Base-by-base conservation (phyloP, 2,888 invertebrate species). In the Acrocyrtus sp. region DNA sequence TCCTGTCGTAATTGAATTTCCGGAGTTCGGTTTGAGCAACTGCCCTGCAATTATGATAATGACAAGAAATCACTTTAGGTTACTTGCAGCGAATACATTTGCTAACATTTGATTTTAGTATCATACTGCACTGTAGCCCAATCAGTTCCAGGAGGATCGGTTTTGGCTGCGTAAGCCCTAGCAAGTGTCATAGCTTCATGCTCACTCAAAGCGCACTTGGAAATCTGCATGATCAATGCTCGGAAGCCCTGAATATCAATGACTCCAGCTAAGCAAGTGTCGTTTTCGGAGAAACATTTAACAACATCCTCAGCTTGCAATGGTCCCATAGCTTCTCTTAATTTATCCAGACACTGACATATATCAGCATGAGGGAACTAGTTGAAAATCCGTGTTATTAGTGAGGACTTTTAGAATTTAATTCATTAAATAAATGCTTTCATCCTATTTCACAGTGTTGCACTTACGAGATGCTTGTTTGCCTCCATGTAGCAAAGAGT, bases 401-500 rank as follows among this genome's bases (percentile, higher is more conserved):
- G 12, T n/a, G n/a, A n/a, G n/a, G n/a, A n/a, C n/a, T n/a, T n/a
- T n/a, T n/a, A n/a, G n/a, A n/a, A n/a, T n/a, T n/a, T n/a, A n/a
- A n/a, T n/a, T n/a, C n/a, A n/a, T n/a, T n/a, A n/a, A n/a, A n/a
- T n/a, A n/a, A n/a, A n/a, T n/a, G n/a, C n/a, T n/a, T n/a, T n/a
- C n/a, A n/a, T n/a, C n/a, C n/a, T n/a, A n/a, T n/a, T n/a, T n/a
- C n/a, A n/a, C n/a, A n/a, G n/a, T n/a, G n/a, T n/a, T n/a, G n/a
- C n/a, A n/a, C 80, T 78, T 75, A 93, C 94, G 88, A 93, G 88
- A 67, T 88, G 85, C 66, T 89, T 86, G 84, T 94, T 87, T 6
- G 90, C 83, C 84, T 96, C 96, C 95, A 96, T 91, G 82, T 93
- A 96, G 48, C 91, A 88, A 57, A 95, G 85, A 0, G 94, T 92